phyloP scores from a whole-genome alignment of 2,888 invertebrate species.

The Phasia obesa region DNA sequence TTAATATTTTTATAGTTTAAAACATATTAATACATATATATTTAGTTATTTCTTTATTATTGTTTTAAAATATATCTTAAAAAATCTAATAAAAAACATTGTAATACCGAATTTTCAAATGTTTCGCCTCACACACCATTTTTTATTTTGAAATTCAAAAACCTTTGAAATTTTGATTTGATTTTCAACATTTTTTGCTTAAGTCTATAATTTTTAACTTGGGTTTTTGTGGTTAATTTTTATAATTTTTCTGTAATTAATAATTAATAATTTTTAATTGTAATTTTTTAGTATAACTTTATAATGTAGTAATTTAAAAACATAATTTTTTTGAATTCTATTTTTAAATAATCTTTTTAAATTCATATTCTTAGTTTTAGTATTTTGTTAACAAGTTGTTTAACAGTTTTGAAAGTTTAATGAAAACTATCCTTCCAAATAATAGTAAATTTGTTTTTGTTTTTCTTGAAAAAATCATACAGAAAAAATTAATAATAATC shows the following conservation, averaged over 20 bases:
- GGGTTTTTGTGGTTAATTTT: slow-evolving; percentile 67
- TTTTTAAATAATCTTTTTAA: slow-evolving; percentile 65
- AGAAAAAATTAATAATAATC: slow-evolving; percentile 47
- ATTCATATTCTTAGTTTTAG: slow-evolving; percentile 71
- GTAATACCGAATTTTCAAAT: slow-evolving; percentile 83
- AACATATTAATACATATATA: slow-evolving; percentile 68
- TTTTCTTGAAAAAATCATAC: slow-evolving; percentile 59
- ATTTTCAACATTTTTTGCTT: slow-evolving; percentile 37
- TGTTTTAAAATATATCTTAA: slow-evolving; percentile 61
- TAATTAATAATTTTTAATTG: slow-evolving; percentile 65
- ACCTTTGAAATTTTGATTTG: slow-evolving; percentile 58
- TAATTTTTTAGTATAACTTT: slow-evolving; percentile 69
- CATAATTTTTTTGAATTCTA: slow-evolving; percentile 66
- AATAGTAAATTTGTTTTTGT: slow-evolving; percentile 69
- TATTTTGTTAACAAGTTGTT: slow-evolving; percentile 73
- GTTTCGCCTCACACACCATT: slow-evolving; percentile 82
- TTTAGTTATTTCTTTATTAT: slow-evolving; percentile 70
- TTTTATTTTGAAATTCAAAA: slow-evolving; percentile 62
- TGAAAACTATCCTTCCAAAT: slow-evolving; percentile 67
- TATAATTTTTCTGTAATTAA: slow-evolving; percentile 61
- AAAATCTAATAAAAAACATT: slow-evolving; percentile 73
- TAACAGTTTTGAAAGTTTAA: slow-evolving; percentile 49
- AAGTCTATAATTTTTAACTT: slow-evolving; percentile 63
- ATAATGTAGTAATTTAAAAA: slow-evolving; percentile 69
- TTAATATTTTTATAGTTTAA: slow-evolving; percentile 73